Evolutionary conservation across 1,140 invertebrate species (phyloP), one percentile per base, ranked within the genome.

Genomic region (Latrodectus geometricus): DNA sequence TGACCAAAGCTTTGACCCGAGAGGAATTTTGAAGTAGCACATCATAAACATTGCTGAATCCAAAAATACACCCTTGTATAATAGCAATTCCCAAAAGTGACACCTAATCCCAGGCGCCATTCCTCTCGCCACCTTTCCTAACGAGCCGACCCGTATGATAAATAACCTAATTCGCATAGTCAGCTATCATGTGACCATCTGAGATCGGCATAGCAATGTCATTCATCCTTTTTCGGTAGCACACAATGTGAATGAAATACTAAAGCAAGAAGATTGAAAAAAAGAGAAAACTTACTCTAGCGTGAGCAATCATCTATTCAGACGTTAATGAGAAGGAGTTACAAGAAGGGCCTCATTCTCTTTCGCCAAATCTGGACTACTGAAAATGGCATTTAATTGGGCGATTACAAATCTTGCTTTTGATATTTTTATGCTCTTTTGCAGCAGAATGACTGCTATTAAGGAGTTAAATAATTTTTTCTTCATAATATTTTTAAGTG

Each of bases 161-260:
- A 72, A 70, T 72, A 81, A 70, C 66, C 66, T 35, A 72, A 70
- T 81, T 81, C 23, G 50, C 69, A 35, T 9, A 12, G 23, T 50
- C n/a, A 12, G n/a, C 69, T 81, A 54, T 81, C 79, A 70, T n/a
- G 49, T 81, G 66, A 81, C 70, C 35, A 8, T 61, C 54, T 14
- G 11, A 54, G 50, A 54, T 72, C 8, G 20, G 49, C 49, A 70
- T 72, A 21, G 17, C 65, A 9, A n/a, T 81, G 70, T 81, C 79
- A 81, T 81, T 81, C 79, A 81, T 81, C 79, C 68, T 81, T 72
- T 49, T 81, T 70, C 79, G 23, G 21, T 23, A 70, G 54, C 50
- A 54, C 23, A 20, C 17, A 20, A n/a, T 49, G 20, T 56, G 21
- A 70, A 72, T 81, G 79, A n/a, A n/a, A 75, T 5, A 12, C 14